A percentile compares a stretch with the other conserved stretches of the same genome.
These are phyloP conservation scores for Eubasilissa regina DNA, from an alignment of 1,140 invertebrate species.

Conservation along the genomic window DNA sequence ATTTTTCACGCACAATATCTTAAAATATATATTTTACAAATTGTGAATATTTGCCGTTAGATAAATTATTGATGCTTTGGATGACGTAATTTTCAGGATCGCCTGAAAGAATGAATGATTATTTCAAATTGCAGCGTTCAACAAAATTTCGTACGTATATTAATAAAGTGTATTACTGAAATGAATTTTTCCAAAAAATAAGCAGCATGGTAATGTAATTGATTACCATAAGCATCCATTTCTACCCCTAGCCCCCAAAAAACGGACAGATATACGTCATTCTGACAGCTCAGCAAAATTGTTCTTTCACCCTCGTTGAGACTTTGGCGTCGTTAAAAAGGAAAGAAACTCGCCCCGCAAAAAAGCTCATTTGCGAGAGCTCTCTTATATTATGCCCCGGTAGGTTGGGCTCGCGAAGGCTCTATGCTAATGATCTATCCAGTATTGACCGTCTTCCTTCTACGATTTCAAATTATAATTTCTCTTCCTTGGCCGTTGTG, in stretches of 20 bases:
- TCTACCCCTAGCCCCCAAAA: slow-evolving; percentile 12
- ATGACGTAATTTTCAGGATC: too few relatives aligned
- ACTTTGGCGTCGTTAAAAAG: slow-evolving; percentile 43
- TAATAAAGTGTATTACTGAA: too few relatives aligned
- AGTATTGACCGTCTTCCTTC: slow-evolving; percentile 59
- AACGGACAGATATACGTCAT: slow-evolving; percentile 45
- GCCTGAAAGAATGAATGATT: too few relatives aligned
- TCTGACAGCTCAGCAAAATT: slow-evolving; percentile 44
- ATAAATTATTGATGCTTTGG: too few relatives aligned
- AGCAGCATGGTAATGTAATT: slow-evolving; percentile 30
- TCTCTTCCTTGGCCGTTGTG: slow-evolving; percentile 39
- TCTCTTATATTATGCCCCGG: slow-evolving; percentile 20
- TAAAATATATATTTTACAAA: too few relatives aligned
- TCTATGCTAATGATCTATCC: slow-evolving; percentile 60
- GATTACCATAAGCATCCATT: slow-evolving; percentile 28
- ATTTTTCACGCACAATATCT: too few relatives aligned
- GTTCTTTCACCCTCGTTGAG: slow-evolving; percentile 31
- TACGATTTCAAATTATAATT: slow-evolving; percentile 61
- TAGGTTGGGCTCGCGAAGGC: slow-evolving; percentile 45
- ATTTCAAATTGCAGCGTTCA: too few relatives aligned
- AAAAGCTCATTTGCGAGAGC: slow-evolving; percentile 59
- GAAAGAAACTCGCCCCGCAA: slow-evolving; percentile 42
- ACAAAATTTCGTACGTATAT: too few relatives aligned
- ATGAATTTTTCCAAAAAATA: slow-evolving; percentile 5
- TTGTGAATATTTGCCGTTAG: too few relatives aligned